Base-by-base conservation (phyloP, 1,140 invertebrate species). In the Vanessa atalanta region DNA sequence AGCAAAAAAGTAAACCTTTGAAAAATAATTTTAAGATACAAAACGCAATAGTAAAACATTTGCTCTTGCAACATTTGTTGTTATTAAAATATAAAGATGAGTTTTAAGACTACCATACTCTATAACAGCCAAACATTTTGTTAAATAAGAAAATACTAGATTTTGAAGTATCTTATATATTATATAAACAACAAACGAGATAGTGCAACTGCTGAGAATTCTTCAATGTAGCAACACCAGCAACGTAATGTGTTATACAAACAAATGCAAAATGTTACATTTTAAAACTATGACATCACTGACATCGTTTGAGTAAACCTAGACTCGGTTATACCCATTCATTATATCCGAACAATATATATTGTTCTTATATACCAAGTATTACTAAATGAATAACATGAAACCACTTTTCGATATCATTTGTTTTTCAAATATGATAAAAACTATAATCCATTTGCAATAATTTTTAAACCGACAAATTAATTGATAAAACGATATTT, bases 201-300 rank as follows among this genome's bases (percentile, higher is more conserved):
- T 64, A 47, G 47, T 73, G 72, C 55, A 73, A 73, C 57, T 23
- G 31, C 71, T 64, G 61, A 73, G 72, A 69, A 73, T 73, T 65
- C 72, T n/a, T 47, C 48, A 63, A 16, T 64, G 66, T 55, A 51
- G 37, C 37, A 43, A 43, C 37, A 43, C 37, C 9, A 57, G 14
- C 55, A 51, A 68, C 72, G 72, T 73, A 73, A 73, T 68, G 48
- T n/a, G 48, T 73, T 69, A 63, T 73, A 73, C 65, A 73, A 73
- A 73, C 72, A 68, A 67, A 72, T 72, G 71, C 23, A 31, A 63
- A 73, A 73, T 50, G 57, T 61, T 64, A 64, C 53, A 61, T 67
- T 67, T 57, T 73, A 48, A 50, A 63, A 31, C 37, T 70, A 70
- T 70, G 69, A 70, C 57, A 63, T 70, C 60, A 70, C 65, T 47